Conservation (phyloP, 1,140 invertebrate genomes). For the Chrysopa pallens region DNA sequence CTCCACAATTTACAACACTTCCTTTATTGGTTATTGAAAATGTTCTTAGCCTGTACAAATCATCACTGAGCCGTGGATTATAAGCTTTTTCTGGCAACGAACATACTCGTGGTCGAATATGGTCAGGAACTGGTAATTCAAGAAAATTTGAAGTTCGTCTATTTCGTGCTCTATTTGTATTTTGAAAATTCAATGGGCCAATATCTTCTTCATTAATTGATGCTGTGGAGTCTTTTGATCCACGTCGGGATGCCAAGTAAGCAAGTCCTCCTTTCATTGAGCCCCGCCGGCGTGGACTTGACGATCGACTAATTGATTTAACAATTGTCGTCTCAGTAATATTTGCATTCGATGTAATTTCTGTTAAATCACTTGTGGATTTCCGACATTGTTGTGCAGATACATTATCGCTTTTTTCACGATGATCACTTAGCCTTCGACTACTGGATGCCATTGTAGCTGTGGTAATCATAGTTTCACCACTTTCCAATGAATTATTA, state of each 20-base stretch:
- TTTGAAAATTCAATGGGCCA: conserved; percentile 57
- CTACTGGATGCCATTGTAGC: conserved; percentile 5
- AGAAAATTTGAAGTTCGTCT: conserved; percentile 68
- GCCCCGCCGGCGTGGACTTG: conserved; percentile 34
- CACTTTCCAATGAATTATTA: conserved; percentile 1
- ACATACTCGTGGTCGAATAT: conserved; percentile 62
- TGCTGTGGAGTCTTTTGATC: conserved; percentile 45
- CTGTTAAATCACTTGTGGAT: conserved; percentile 55
- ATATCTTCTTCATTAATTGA: conserved; percentile 56
- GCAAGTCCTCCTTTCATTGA: conserved; percentile 48
- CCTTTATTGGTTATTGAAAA: conserved; percentile 79
- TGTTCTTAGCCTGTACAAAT: conserved; percentile 68
- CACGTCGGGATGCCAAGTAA: conserved; percentile 53
- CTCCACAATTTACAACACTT: conserved; percentile 71
- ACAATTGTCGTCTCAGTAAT: conserved; percentile 31
- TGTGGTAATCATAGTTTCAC: conserved; percentile 17
- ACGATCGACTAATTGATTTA: conserved; percentile 32
- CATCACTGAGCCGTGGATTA: conserved; percentile 61
- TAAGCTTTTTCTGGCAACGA: conserved; percentile 67
- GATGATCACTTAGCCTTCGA: neutral
- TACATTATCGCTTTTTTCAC: conserved; percentile 4
- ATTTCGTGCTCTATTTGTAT: conserved; percentile 50
- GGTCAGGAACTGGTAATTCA: conserved; percentile 69
- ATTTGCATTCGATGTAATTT: conserved; percentile 36
- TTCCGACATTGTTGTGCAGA: conserved; percentile 30